phyloP scores from a whole-genome alignment of 2,797 vertebrate species.

The Pempheris klunzingeri region DNA sequence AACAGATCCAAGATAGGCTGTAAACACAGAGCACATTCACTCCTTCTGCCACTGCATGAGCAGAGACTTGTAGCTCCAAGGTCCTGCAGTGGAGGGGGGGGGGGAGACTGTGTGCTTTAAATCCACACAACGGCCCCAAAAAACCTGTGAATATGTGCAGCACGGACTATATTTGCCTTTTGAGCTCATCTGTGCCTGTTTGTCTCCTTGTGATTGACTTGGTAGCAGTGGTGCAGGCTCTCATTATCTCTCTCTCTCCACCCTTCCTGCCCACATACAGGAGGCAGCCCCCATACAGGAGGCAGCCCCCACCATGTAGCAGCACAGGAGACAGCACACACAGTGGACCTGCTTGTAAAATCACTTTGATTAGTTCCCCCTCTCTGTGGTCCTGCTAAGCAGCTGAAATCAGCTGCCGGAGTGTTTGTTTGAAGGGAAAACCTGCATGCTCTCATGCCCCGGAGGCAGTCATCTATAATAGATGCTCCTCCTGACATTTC shows the following conservation, averaged over 20 bases:
- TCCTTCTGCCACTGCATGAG: conserved; percentile 31
- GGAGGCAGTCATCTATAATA: conserved; percentile 35
- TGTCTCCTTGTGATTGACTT: conserved; percentile 51
- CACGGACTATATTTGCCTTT: conserved; percentile 24
- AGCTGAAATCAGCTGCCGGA: background rate
- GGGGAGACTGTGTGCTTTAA: conserved; percentile 14
- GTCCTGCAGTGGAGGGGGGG: conserved; percentile 10
- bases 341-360: conserved; percentile 20
- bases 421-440: conserved; percentile 7
- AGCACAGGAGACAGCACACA: conserved; percentile 36
- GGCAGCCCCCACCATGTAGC: conserved; percentile 36
- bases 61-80: conserved; percentile 11
- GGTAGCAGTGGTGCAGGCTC: conserved; percentile 52
- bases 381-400: background rate
- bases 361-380: conserved; percentile 21
- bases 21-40: conserved; percentile 9
- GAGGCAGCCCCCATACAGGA: conserved; percentile 53
- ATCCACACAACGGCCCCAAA: conserved; percentile 7
- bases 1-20: background rate
- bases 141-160: conserved; percentile 13
- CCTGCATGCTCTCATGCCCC: conserved; percentile 2
- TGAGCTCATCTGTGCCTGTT: conserved; percentile 21
- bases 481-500: conserved; percentile 38
- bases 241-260: conserved; percentile 71
- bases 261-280: conserved; percentile 65